Base-by-base conservation (phyloP, 2,113 vertebrate genomes). In the Catharus minimus region DNA sequence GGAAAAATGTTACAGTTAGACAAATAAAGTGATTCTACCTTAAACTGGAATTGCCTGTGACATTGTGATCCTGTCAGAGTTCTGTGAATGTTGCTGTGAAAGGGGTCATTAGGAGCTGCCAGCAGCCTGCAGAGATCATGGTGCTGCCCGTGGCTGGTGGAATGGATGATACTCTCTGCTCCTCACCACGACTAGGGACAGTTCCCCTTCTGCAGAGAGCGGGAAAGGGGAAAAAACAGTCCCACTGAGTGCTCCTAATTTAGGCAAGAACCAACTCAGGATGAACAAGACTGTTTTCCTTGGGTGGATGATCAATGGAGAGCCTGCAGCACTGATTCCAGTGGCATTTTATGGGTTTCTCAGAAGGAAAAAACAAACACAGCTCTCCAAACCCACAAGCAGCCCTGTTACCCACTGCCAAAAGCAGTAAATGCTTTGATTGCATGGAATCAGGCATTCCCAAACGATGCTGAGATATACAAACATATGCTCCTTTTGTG, bases 101-200 rank as follows among this genome's bases (percentile, higher is more conserved):
- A 39, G 15, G 47, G 10, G 5, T 27, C 53, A 17, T 49, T 28
- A 38, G 60, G 57, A 77, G 50, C 33, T 74, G 23, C 33, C 47
- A 77, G 44, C 14, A 82, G 3, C 20, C n/a, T 67, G n/a, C 33
- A 60, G 44, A 39, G 39, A 77, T 39, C 2, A 1, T 5, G 15
- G 44, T 32, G 30, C 23, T 68, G 53, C 18, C 60, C 9, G 0
- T 32, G n/a, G 21, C 47, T 33, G 13, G 5, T 15, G 27, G n/a
- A 20, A 58, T 36, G 27, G 36, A n/a, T 5, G 38, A 20, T 62
- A 18, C 5, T 43, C 11, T 36, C 43, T 32, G 1, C 18, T 55
- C 39, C 12, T 67, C 36, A 19, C 46, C 27, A 15, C 0, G 0
- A 9, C 23, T 36, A 5, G 5, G 30, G 22, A 22, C 47, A 22